Percentiles rank a stretch among this genome's conserved stretches.
Evolutionary conservation across 2,113 vertebrate species (phyloP).

Genomic region (Epinephelus moara): DNA sequence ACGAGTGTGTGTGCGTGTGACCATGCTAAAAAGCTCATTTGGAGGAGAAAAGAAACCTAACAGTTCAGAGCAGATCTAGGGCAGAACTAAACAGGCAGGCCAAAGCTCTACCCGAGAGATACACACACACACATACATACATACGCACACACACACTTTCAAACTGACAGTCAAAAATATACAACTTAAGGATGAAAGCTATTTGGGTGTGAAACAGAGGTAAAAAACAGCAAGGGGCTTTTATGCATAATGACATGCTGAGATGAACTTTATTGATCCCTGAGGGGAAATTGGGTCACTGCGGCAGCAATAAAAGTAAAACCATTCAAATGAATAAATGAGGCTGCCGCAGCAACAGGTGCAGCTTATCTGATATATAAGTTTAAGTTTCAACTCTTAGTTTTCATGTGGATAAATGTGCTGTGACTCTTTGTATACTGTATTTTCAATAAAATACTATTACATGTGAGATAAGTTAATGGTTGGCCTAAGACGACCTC

Average conservation of each 20-base stretch:
- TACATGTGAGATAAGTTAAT: neutral
- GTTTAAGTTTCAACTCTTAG: neutral
- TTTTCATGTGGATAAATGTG: neutral
- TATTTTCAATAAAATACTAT: constrained; percentile 8
- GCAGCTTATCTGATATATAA: neutral
- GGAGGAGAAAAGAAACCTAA: constrained; percentile 72
- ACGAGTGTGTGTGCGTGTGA: constrained; percentile 27
- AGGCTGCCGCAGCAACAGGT: neutral
- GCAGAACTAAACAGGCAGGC: constrained; percentile 69
- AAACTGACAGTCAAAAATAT: constrained; percentile 34
- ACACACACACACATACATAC: constrained; percentile 27
- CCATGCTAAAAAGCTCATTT: constrained; percentile 80
- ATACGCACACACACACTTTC: constrained; percentile 25
- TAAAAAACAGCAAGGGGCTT: constrained; percentile 4
- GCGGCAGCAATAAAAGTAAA: constrained; percentile 4
- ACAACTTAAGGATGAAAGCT: constrained; percentile 32
- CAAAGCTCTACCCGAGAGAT: constrained; percentile 52
- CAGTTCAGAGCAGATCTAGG: constrained; percentile 73
- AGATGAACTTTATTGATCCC: constrained; percentile 42
- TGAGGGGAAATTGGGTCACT: neutral
- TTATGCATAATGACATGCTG: constrained; percentile 28
- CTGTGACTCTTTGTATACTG: neutral
- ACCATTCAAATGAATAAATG: constrained; percentile 1
- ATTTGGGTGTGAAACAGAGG: constrained; percentile 25
- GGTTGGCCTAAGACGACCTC: neutral